Base-by-base conservation (phyloP, 1,140 invertebrate species). In the Hyphantria cunea region DNA sequence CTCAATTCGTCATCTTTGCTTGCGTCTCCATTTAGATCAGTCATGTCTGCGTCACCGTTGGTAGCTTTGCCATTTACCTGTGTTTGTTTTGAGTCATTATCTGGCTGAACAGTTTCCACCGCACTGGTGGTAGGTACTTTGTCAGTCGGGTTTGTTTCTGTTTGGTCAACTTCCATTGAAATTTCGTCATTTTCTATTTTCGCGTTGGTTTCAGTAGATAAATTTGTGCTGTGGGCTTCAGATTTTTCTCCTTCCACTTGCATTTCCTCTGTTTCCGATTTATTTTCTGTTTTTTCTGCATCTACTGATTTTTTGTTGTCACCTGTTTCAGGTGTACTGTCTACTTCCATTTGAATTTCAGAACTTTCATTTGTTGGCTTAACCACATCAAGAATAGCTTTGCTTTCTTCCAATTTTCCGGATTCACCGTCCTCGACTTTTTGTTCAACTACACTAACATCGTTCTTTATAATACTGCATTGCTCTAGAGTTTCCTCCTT, bases 31-130 rank as follows among this genome's bases (percentile, higher is more conserved):
- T 90, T 90, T 61, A 82, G 59, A 61, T 76, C 80, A 0, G 70
- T 56, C 0, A 58, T 44, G 41, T 77, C 75, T 12, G 70, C 37
- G 48, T 83, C 76, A 5, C 85, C 84, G 33, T 88, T 88, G 8
- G 74, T 79, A n/a, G 68, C 51, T 54, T 86, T 82, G 6, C 81
- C 85, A 58, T 89, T 88, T 6, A 84, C 53, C 66, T 84, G 77
- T 41, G 67, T 48, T 44, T 69, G 65, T 58, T 72, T 69, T 10
- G 56, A 52, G 8, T 79, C 75, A 39, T 34, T 66, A 3, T 55
- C 60, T 39, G 37, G 37, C 0, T 9, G 37, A 1, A 39, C 37
- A 10, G n/a, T 1, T 10, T 39, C 37, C 8, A n/a, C n/a, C 0
- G 37, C 7, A n/a, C 37, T 39, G 37, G 2, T 7, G n/a, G 9